phyloP scores from a whole-genome alignment of 2,797 vertebrate species.

The Poeciliopsis infans region DNA sequence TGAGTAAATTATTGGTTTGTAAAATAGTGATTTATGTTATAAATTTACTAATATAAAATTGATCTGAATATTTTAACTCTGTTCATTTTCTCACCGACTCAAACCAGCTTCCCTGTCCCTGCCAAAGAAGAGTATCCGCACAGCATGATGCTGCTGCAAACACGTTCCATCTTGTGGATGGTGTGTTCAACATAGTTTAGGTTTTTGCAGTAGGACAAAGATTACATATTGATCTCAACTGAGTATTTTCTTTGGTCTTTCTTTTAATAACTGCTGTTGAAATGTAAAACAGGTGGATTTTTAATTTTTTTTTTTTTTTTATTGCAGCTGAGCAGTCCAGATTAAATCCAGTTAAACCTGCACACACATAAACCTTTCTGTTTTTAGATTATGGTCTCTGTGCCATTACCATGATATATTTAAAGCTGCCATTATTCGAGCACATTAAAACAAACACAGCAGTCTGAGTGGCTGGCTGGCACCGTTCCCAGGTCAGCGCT shows the following conservation, averaged over 20 bases:
- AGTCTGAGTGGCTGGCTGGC: conserved; percentile 68
- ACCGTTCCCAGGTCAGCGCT: conserved; percentile 54
- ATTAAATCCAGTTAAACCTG: background rate
- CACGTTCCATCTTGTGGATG: background rate
- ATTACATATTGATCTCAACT: background rate
- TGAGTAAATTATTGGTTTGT: no score
- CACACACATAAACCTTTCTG: background rate
- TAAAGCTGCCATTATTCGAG: conserved; percentile 10
- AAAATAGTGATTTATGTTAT: no score
- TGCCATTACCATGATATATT: conserved; percentile 7
- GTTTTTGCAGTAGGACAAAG: background rate
- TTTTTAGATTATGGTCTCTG: background rate
- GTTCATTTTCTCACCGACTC: background rate
- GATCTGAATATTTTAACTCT: background rate
- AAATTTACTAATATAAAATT: no score
- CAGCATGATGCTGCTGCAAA: background rate
- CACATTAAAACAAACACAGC: conserved; percentile 41
- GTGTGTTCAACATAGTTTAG: background rate
- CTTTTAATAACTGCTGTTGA: background rate
- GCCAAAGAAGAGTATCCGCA: background rate
- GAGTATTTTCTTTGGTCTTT: background rate
- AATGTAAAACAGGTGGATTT: background rate
- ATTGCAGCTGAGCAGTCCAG: background rate
- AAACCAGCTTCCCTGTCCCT: background rate
- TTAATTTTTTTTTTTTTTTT: background rate